These are phyloP conservation scores for Mythimna vitellina DNA, from an alignment of 2,888 invertebrate genomes.

Conservation along the genomic window DNA sequence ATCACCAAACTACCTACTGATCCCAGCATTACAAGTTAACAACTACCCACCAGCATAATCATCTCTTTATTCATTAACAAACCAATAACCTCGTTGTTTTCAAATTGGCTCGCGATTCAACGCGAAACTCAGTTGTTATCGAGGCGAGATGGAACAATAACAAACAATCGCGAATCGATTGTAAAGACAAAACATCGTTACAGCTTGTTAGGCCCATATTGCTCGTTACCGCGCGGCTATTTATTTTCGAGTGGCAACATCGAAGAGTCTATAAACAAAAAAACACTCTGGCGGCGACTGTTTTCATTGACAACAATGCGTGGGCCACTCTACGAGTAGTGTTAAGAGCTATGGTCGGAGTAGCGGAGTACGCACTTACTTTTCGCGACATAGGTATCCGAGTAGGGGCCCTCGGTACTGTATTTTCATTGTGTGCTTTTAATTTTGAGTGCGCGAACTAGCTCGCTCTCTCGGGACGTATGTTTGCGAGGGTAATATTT, in stretches of 20 bases:
- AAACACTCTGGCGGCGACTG: slow-evolving; percentile 88
- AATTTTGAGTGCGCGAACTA: slow-evolving; percentile 92
- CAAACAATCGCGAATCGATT: slow-evolving; percentile 82
- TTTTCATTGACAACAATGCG: slow-evolving; percentile 90
- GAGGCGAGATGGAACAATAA: slow-evolving; percentile 75
- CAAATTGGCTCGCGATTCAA: slow-evolving; percentile 67
- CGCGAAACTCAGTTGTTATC: slow-evolving; percentile 69
- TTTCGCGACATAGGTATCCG: slow-evolving; percentile 89
- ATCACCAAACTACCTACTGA: neutral
- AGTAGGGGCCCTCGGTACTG: slow-evolving; percentile 86
- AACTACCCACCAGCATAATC: slow-evolving; percentile 21
- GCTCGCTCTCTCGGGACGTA: slow-evolving; percentile 90
- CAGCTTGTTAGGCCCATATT: slow-evolving; percentile 87
- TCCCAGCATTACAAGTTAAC: neutral
- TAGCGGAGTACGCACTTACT: slow-evolving; percentile 86
- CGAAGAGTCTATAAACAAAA: slow-evolving; percentile 90
- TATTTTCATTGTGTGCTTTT: slow-evolving; percentile 92
- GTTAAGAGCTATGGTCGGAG: slow-evolving; percentile 87
- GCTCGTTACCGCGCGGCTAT: slow-evolving; percentile 87
- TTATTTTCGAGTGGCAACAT: slow-evolving; percentile 90
- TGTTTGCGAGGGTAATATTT: slow-evolving; percentile 92
- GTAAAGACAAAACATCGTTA: slow-evolving; percentile 85
- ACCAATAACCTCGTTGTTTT: slow-evolving; percentile 63
- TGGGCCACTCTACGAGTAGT: slow-evolving; percentile 78
- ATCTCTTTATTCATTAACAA: slow-evolving; percentile 47